Evolutionary conservation across 2,888 invertebrate species (phyloP).

Genomic region (Pyrrhia umbra): DNA sequence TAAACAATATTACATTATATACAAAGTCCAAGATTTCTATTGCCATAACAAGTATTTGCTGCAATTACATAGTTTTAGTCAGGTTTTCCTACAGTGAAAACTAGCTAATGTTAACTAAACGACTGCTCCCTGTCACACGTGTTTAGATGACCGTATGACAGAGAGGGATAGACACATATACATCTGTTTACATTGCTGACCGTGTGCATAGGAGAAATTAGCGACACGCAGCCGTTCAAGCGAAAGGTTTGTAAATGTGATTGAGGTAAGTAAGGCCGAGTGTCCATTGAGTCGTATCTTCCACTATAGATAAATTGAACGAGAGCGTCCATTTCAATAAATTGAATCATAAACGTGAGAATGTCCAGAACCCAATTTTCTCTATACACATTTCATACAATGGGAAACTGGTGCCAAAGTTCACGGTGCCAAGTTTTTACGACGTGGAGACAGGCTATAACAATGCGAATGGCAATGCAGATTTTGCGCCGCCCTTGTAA

Average conservation of each 20-base stretch:
- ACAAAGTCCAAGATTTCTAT: constrained; percentile 51
- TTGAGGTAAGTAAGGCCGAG: constrained; percentile 49
- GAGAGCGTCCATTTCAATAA: constrained; percentile 24
- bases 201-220: constrained; percentile 63
- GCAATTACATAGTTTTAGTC: constrained; percentile 57
- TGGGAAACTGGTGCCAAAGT: constrained; percentile 45
- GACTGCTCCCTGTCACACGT: constrained; percentile 34
- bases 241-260: constrained; percentile 63
- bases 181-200: constrained; percentile 59
- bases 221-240: constrained; percentile 63
- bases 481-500: constrained; percentile 45
- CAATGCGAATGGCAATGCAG: constrained; percentile 50
- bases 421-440: constrained; percentile 44
- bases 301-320: constrained; percentile 32
- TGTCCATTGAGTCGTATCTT: constrained; percentile 52
- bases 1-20: constrained; percentile 25
- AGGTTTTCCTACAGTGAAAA: constrained; percentile 60
- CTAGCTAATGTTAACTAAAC: constrained; percentile 44
- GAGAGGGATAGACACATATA: constrained; percentile 52
- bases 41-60: constrained; percentile 52
- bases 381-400: constrained; percentile 16
- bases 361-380: constrained; percentile 21
- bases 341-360: constrained; percentile 17
- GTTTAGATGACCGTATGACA: constrained; percentile 36
- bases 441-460: constrained; percentile 22